A percentile compares a stretch with the other conserved stretches of the same genome.
Evolutionary conservation across 2,797 vertebrate species (phyloP).

Genomic region (Dendrocincla fuliginosa): DNA sequence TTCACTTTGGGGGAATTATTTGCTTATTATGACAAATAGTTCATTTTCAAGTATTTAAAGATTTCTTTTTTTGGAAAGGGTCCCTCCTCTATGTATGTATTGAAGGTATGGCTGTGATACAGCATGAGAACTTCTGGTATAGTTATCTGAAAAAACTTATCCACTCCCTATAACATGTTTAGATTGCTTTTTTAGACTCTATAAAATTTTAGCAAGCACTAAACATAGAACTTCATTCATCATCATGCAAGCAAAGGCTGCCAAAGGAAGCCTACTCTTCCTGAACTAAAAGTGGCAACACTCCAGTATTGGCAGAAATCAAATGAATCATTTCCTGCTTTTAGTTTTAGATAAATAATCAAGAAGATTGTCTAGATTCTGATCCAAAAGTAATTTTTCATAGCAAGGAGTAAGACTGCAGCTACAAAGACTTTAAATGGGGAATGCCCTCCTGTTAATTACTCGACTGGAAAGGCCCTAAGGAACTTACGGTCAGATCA

Average conservation of each 20-base stretch:
- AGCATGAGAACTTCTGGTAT: conserved; percentile 53
- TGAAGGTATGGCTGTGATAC: conserved; percentile 67
- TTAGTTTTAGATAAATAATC: conserved; percentile 85
- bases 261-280: conserved; percentile 89
- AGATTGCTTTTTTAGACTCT: conserved; percentile 86
- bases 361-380: conserved; percentile 81
- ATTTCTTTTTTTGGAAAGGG: conserved; percentile 1
- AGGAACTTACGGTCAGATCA: not conserved
- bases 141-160: conserved; percentile 85
- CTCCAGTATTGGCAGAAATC: conserved; percentile 88
- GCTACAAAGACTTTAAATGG: conserved; percentile 37
- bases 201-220: conserved; percentile 84
- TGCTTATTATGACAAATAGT: conserved; percentile 47
- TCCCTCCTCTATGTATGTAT: not conserved
- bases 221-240: conserved; percentile 98
- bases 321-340: conserved; percentile 92
- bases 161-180: conserved; percentile 81
- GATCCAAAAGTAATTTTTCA: conserved; percentile 79
- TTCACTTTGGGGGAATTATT: not conserved
- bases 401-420: conserved; percentile 31
- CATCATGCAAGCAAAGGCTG: conserved; percentile 81
- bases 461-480: conserved; percentile 3
- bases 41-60: conserved; percentile 38
- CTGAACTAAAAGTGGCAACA: conserved; percentile 88
- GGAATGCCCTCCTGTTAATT: not conserved